phyloP scores from a whole-genome alignment of 2,888 invertebrate species.

The Latheticus oryzae region DNA sequence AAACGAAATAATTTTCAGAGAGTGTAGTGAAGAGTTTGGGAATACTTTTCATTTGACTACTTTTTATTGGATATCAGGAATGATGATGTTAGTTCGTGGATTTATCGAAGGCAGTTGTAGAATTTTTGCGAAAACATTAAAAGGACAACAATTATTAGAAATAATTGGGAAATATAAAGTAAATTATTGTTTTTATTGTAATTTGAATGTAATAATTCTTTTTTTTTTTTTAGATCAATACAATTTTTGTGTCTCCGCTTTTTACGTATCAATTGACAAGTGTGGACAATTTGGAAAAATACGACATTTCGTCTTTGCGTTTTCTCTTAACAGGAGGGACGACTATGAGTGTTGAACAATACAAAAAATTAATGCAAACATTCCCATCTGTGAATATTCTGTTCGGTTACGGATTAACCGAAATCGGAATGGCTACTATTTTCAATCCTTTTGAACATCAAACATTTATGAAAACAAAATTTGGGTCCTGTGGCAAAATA shows the following conservation, averaged over 20 bases:
- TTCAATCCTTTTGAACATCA: constrained; percentile 2
- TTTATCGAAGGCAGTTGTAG: constrained; percentile 48
- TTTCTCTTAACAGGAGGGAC: constrained; percentile 17
- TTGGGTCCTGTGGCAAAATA: constrained; percentile 36
- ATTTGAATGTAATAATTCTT: no score
- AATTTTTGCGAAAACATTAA: constrained; percentile 47
- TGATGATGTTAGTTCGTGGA: constrained; percentile 41
- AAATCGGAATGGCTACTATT: constrained; percentile 12
- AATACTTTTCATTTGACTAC: constrained; percentile 46
- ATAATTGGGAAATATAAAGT: constrained; percentile 52
- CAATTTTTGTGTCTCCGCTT: constrained; percentile 40
- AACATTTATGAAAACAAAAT: constrained; percentile 7
- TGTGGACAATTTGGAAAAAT: constrained; percentile 1
- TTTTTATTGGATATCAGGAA: constrained; percentile 56
- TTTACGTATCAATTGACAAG: constrained; percentile 44
- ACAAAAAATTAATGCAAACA: not conserved
- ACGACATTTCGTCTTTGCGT: constrained; percentile 9
- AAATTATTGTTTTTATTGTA: not conserved
- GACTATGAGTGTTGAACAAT: constrained; percentile 3
- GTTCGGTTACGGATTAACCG: constrained; percentile 19
- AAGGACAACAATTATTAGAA: constrained; percentile 44
- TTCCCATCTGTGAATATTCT: constrained; percentile 1
- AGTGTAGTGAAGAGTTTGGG: not conserved
- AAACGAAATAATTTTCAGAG: constrained; percentile 8
- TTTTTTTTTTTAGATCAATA: not conserved